Evolutionary conservation across 1,140 invertebrate genomes (phyloP).

Genomic region (Drosophila tropicalis): DNA sequence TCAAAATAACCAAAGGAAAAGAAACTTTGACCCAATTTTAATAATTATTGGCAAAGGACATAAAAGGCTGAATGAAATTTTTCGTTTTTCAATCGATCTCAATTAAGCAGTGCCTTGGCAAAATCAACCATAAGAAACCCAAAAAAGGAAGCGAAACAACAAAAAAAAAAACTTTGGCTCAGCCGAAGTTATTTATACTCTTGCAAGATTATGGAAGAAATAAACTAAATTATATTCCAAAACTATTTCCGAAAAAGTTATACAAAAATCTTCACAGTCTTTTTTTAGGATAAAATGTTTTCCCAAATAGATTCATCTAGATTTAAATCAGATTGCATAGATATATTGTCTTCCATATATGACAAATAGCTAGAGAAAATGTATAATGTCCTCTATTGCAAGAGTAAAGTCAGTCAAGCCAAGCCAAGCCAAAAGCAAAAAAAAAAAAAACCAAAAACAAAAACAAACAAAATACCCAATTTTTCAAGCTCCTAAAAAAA

Average conservation of each 20-base stretch:
- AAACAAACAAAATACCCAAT: slow-evolving; percentile 44
- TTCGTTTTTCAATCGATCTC: not conserved
- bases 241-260: too few species aligned
- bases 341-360: too few species aligned
- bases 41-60: not conserved
- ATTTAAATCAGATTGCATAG: too few species aligned
- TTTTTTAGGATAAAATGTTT: too few species aligned
- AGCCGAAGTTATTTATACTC: not conserved
- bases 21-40: not conserved
- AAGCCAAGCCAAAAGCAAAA: not conserved
- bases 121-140: not conserved
- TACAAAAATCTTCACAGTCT: too few species aligned
- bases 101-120: not conserved
- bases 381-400: not conserved
- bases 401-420: not conserved
- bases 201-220: not conserved
- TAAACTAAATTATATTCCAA: not conserved
- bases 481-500: slow-evolving; percentile 42
- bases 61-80: not conserved
- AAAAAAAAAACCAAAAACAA: slow-evolving; percentile 3
- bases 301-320: too few species aligned
- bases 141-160: not conserved
- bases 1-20: not conserved
- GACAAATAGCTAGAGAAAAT: too few species aligned
- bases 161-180: not conserved